These are phyloP conservation scores for Aleiodes sp. DNA, from an alignment of 1,140 invertebrate genomes.

Conservation along the genomic window DNA sequence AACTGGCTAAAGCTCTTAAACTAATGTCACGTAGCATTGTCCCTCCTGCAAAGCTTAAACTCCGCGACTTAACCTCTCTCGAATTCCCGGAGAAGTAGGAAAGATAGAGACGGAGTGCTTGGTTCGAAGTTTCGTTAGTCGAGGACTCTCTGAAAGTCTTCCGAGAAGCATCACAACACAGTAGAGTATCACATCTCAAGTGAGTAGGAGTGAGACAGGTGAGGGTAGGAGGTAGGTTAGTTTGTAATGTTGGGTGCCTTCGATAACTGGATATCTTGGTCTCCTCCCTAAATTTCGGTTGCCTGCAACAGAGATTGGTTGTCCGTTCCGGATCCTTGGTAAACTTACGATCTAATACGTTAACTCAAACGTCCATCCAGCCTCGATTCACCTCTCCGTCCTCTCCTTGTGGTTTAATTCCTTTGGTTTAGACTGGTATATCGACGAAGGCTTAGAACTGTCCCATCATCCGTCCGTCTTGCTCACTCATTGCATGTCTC, in stretches of 20 bases:
- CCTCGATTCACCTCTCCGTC: not conserved
- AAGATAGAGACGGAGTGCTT: too few relatives aligned
- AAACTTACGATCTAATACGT: slow-evolving; percentile 35
- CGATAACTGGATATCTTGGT: slow-evolving; percentile 33
- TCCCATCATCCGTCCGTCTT: not conserved
- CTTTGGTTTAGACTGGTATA: not conserved
- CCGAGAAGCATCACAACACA: not conserved
- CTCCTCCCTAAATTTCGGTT: not conserved
- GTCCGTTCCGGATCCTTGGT: slow-evolving; percentile 33
- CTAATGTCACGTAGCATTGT: too few relatives aligned
- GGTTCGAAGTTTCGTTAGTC: slow-evolving; percentile 19
- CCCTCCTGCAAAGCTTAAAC: too few relatives aligned
- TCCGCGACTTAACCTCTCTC: too few relatives aligned
- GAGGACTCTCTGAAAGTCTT: not conserved
- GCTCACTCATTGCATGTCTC: not conserved
- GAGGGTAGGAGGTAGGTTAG: not conserved
- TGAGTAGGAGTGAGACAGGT: slow-evolving; percentile 18
- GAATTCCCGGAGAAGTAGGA: too few relatives aligned
- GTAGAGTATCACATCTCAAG: not conserved
- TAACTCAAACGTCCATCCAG: slow-evolving; percentile 23
- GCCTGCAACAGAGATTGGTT: slow-evolving; percentile 34
- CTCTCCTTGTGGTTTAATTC: slow-evolving; percentile 24
- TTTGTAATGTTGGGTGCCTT: slow-evolving; percentile 14
- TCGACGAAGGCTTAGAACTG: slow-evolving; percentile 5
- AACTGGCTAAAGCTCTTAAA: too few relatives aligned